Conservation (phyloP, 2,797 vertebrate species). For the Parauchenoglanis ngamensis region DNA sequence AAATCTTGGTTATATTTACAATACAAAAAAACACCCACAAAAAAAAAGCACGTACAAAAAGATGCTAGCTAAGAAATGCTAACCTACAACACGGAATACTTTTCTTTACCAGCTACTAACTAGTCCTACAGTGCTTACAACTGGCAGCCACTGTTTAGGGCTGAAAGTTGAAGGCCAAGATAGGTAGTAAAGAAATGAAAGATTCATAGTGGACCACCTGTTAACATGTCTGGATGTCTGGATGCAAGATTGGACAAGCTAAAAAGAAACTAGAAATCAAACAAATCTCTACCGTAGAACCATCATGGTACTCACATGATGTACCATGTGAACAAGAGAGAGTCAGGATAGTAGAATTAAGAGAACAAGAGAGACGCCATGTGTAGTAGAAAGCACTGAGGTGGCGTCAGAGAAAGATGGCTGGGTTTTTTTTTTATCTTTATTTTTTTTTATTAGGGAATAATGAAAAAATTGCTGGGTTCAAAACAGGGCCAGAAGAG, state of each 20-base stretch:
- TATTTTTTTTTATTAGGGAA: slow-evolving; percentile 43
- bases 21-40: neutral
- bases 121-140: neutral
- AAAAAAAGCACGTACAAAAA: neutral
- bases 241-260: slow-evolving; percentile 44
- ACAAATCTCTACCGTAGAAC: slow-evolving; percentile 18
- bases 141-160: neutral
- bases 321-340: slow-evolving; percentile 15
- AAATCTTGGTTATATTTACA: neutral
- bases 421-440: slow-evolving; percentile 2
- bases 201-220: neutral
- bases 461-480: slow-evolving; percentile 49
- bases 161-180: neutral
- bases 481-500: slow-evolving; percentile 50
- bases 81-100: neutral
- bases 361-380: neutral
- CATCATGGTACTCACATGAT: slow-evolving; percentile 13
- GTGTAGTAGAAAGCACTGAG: neutral
- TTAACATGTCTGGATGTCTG: neutral
- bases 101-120: neutral
- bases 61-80: neutral
- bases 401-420: slow-evolving; percentile 4
- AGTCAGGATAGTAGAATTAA: neutral
- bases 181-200: neutral
- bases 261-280: slow-evolving; percentile 28